Evolutionary conservation across 2,113 vertebrate species (phyloP).

Genomic region (Ammodytes dubius): DNA sequence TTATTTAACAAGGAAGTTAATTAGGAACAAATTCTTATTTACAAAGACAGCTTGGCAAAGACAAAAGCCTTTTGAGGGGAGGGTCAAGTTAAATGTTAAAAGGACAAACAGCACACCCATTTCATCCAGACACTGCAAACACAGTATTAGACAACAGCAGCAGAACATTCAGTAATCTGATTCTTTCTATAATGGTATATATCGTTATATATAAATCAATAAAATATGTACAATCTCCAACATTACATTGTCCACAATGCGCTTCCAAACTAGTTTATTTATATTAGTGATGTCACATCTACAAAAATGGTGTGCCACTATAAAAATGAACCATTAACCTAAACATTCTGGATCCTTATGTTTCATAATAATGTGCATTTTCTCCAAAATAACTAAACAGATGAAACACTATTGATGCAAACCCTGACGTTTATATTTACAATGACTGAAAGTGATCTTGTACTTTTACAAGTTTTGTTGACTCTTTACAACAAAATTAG

Average conservation of each 20-base stretch:
- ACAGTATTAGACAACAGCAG: too few species aligned
- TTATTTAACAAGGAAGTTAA: too few species aligned
- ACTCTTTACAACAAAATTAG: not conserved
- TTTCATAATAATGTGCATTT: not conserved
- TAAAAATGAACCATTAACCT: not conserved
- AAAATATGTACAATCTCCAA: not conserved
- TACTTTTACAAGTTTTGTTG: not conserved
- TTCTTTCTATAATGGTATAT: not conserved
- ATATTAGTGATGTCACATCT: not conserved
- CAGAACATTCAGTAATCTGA: too few species aligned
- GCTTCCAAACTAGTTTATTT: not conserved
- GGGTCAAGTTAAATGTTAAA: too few species aligned
- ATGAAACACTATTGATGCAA: not conserved
- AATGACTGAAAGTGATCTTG: not conserved
- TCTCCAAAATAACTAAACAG: conserved; percentile 6
- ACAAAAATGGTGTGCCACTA: not conserved
- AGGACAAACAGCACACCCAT: too few species aligned
- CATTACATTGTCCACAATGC: not conserved
- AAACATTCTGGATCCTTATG: not conserved
- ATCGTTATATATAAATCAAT: not conserved
- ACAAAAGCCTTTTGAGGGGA: too few species aligned
- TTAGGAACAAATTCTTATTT: too few species aligned
- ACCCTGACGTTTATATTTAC: not conserved
- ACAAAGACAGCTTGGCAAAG: too few species aligned
- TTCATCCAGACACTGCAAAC: too few species aligned